Evolutionary conservation across 2,113 vertebrate genomes (phyloP).

Genomic region (Oplegnathus fasciatus): DNA sequence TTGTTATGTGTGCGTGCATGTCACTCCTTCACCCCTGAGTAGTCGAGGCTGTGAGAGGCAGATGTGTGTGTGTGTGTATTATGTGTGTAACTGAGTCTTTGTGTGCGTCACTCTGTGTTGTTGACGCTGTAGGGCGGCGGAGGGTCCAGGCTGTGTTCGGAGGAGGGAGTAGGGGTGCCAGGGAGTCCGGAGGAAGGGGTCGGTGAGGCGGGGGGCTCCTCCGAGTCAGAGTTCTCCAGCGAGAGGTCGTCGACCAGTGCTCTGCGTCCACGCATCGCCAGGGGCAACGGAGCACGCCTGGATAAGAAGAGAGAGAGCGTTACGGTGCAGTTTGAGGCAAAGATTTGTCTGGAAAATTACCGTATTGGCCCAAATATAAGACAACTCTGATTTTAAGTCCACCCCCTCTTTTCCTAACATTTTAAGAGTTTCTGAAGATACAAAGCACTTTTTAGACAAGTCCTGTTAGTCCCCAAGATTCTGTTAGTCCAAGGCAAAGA

Average conservation of each 20-base stretch:
- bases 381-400: not conserved
- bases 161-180: conserved; percentile 80
- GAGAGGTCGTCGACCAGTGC: conserved; percentile 85
- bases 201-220: conserved; percentile 83
- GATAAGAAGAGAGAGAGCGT: conserved; percentile 1
- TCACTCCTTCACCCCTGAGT: conserved; percentile 57
- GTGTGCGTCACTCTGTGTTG: conserved; percentile 78
- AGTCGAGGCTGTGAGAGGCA: conserved; percentile 42
- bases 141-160: conserved; percentile 84
- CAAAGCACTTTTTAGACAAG: not conserved
- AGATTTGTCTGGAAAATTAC: conserved; percentile 6
- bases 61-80: conserved; percentile 11
- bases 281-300: conserved; percentile 82
- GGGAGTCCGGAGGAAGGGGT: conserved; percentile 81
- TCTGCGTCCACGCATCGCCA: conserved; percentile 83
- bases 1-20: conserved; percentile 44
- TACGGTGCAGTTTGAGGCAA: not conserved
- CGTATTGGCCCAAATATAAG: not conserved
- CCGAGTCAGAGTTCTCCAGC: conserved; percentile 86
- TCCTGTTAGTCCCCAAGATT: not conserved
- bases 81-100: conserved; percentile 24
- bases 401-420: not conserved
- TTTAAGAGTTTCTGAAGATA: not conserved
- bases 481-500: not conserved
- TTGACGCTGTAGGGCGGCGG: conserved; percentile 82